Base-by-base conservation (phyloP, 2,113 vertebrate genomes). In the Fregetta grallaria region DNA sequence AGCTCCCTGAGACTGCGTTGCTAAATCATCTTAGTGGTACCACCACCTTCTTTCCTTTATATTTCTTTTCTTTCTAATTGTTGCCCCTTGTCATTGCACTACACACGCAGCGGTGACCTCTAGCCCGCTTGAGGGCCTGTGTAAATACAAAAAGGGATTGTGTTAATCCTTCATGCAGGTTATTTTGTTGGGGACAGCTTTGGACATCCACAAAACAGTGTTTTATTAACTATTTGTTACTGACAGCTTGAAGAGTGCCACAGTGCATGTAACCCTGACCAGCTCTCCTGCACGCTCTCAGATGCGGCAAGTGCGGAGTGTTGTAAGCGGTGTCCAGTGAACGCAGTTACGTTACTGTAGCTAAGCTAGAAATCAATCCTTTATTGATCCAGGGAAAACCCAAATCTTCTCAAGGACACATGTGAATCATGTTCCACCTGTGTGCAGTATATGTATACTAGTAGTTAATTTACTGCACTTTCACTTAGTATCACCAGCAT, bases 301-400 rank as follows among this genome's bases (percentile, higher is more conserved):
- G 11, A 38, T 5, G 50, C 49, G 27, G 45, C 25, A 61, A 8
- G 10, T 4, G 18, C 0, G 0, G 32, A 63, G 15, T 3, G 20
- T 4, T 50, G 27, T 9, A n/a, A 80, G 38, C 3, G 3, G 18
- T 16, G 13, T 34, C 50, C 29, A 3, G 40, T 20, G 9, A 7
- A 13, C 0, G 2, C 45, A 15, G 36, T 47, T 36, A 30, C 5
- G 1, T 29, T 36, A 34, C n/a, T 26, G 32, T 13, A 47, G 42
- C 53, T 68, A 36, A 88, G 36, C 44, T 34, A 71, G 50, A 61
- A 88, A 67, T 29, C 38, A 56, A 9, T 29, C n/a, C 42, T 63
- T 40, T 49, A 52, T 4, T 26, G 44, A n/a, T 26, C 10, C 1
- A 1, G 36, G 30, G 34, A 86, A 83, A 73, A 7, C 29, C 14